A percentile compares a stretch with the other conserved stretches of the same genome.
These are phyloP conservation scores for Tachina grossa DNA, from an alignment of 2,888 invertebrate genomes.

Conservation along the genomic window DNA sequence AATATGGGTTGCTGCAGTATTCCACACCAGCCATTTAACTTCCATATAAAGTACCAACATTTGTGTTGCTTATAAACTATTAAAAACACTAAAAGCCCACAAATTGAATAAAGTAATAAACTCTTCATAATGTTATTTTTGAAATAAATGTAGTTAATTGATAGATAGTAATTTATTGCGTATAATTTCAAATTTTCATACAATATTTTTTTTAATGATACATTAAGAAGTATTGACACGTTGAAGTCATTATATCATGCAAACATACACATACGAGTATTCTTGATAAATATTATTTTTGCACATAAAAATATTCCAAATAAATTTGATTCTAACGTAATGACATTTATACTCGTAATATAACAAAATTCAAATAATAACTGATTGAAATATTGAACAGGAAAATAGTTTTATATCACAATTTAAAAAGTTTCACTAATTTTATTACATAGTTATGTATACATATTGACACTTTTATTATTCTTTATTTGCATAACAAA, in stretches of 20 bases:
- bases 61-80: conserved; percentile 76
- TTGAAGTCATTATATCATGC: conserved; percentile 39
- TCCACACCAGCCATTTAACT: conserved; percentile 79
- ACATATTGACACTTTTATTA: not conserved
- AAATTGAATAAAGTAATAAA: conserved; percentile 47
- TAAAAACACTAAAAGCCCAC: conserved; percentile 50
- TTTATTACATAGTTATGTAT: too few relatives aligned
- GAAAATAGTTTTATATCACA: conserved; percentile 30
- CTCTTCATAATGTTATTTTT: conserved; percentile 23
- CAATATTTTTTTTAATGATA: conserved; percentile 8
- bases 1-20: conserved; percentile 79
- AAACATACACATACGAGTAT: not conserved
- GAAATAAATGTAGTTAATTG: not conserved
- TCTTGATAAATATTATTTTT: not conserved
- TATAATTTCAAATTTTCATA: not conserved
- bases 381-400: conserved; percentile 6
- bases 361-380: conserved; percentile 18
- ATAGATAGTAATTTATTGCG: not conserved
- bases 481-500: not conserved
- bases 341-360: not conserved
- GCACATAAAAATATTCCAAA: too few relatives aligned
- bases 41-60: conserved; percentile 80
- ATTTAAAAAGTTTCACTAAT: not conserved
- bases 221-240: conserved; percentile 38
- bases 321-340: not conserved